These are phyloP conservation scores for Oreochromis tanganicae DNA, from an alignment of 2,113 vertebrate species.

Conservation along the genomic window DNA sequence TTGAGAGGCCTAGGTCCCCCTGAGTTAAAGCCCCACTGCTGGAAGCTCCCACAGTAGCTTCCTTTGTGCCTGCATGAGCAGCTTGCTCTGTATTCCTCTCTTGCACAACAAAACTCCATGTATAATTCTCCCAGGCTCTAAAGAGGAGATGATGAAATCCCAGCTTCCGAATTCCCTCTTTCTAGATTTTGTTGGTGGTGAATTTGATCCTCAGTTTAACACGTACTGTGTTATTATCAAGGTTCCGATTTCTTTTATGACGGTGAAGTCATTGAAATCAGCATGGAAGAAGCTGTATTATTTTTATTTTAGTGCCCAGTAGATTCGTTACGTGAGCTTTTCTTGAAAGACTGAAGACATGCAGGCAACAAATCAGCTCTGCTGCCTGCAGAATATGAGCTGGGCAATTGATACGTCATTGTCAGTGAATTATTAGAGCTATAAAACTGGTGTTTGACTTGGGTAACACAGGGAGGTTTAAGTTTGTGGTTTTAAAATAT, in stretches of 20 bases:
- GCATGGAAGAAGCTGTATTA: not conserved
- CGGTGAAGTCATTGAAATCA: not conserved
- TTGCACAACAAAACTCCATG: not conserved
- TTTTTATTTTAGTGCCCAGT: not conserved
- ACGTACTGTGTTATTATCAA: not conserved
- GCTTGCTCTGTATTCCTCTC: conserved; percentile 59
- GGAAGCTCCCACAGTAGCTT: conserved; percentile 64
- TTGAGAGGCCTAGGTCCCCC: conserved; percentile 26
- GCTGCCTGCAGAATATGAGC: not conserved
- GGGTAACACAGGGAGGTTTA: not conserved
- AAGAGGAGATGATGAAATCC: not conserved
- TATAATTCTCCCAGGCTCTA: not conserved
- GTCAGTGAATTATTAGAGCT: not conserved
- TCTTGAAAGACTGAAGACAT: not conserved
- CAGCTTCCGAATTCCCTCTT: not conserved
- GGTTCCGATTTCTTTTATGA: not conserved
- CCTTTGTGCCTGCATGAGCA: conserved; percentile 57
- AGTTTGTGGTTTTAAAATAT: not conserved
- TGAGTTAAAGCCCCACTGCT: conserved; percentile 44
- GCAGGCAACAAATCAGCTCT: not conserved
- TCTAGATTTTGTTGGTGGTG: not conserved
- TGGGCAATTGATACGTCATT: not conserved
- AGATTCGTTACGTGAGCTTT: not conserved
- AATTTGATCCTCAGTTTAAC: not conserved
- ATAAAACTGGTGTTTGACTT: not conserved